Evolutionary conservation across 2,888 invertebrate genomes (phyloP), one percentile per base, ranked within the genome.

Genomic region (Poecilobothrus nobilitatus): DNA sequence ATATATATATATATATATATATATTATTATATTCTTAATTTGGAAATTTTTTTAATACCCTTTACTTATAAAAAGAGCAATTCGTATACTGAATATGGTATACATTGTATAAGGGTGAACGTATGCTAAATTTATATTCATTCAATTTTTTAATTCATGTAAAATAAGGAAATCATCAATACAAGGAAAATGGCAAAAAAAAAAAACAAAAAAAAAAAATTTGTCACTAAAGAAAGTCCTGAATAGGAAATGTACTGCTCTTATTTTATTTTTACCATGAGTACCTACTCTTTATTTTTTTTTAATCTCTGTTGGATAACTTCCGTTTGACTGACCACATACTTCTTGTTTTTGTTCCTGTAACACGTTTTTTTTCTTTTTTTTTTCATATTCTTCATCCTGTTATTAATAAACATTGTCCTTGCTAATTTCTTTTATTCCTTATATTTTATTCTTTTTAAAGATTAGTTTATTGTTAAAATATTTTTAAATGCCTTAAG

Each of bases 291-390:
- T 37, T 8, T 12, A 37, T 37, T 37, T 6, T 53, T 53, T 53
- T n/a, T 18, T 53, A 53, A 53, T 18, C 53, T 53, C 53, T 53
- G 53, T 53, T 53, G 69, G 70, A 71, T 70, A 71, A 72, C 71
- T 73, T 73, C 72, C 73, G 72, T 72, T 68, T 71, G 68, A 71
- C 64, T 71, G 72, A 73, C 73, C 73, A 67, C 72, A 73, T 53
- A 53, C 67, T 69, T 70, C 70, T 67, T 68, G 53, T 53, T 53
- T 53, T 53, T 53, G 18, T 53, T 53, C 53, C 53, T 53, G 53
- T 53, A 18, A 53, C 53, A 53, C 53, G 53, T 53, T 53, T 18
- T 41, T 41, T 53, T 15, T 53, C 7, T 53, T 53, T 53, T 53
- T n/a, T 53, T 37, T 37, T 27, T 27, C 5, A 5, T 27, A 27